Percentiles rank a stretch among this genome's conserved stretches.
Evolutionary conservation across 2,797 vertebrate species (phyloP).

Genomic region (Gallinago nigripennis): DNA sequence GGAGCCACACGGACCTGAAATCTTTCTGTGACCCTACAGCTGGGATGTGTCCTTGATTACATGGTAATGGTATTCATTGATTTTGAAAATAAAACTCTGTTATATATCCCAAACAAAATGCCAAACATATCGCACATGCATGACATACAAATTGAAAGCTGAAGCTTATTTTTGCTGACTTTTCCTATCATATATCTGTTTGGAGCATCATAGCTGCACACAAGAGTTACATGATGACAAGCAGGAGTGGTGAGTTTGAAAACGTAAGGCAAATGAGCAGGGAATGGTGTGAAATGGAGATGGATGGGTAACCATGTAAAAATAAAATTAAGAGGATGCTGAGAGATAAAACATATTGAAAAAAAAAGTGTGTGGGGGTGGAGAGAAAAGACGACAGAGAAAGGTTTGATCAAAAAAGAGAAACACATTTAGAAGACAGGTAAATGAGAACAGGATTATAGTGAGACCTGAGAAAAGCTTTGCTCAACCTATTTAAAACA

Average conservation of each 20-base stretch:
- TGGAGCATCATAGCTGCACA: not conserved
- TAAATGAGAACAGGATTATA: not conserved
- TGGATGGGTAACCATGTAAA: not conserved
- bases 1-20: not conserved
- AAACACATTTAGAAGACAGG: not conserved
- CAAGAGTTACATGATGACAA: not conserved
- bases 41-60: not conserved
- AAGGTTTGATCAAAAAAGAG: not conserved
- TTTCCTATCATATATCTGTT: not conserved
- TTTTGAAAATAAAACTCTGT: not conserved
- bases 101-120: not conserved
- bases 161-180: not conserved
- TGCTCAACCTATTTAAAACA: not conserved
- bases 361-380: too few species aligned
- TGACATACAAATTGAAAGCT: not conserved
- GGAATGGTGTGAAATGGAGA: not conserved
- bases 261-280: not conserved
- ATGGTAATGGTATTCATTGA: not conserved
- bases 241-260: not conserved
- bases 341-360: not conserved
- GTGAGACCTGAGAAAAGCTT: not conserved
- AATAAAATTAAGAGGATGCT: not conserved
- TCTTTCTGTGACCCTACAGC: not conserved
- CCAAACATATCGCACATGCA: fast-evolving
- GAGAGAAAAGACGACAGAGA: not conserved